Evolutionary conservation across 2,113 vertebrate species (phyloP), one percentile per base, ranked within the genome.

Genomic region (Chinchilla lanigera): DNA sequence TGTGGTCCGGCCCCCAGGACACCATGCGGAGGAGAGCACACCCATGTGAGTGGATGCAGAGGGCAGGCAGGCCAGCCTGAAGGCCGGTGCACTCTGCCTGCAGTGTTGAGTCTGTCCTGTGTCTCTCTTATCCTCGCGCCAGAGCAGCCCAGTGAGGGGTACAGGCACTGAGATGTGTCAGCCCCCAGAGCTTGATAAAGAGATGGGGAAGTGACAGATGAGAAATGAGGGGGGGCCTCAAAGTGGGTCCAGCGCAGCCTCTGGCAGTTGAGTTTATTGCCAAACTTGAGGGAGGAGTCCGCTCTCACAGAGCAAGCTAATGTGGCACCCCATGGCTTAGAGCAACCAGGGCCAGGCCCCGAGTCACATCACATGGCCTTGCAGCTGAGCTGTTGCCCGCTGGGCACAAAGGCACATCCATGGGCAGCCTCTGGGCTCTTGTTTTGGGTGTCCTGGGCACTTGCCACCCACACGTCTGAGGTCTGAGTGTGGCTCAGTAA

Each of bases 1-100:
- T 85, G 99, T 99, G 19, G 99, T 99, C 47, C 99, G 99, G 52
- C 99, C 99, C 58, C 99, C 99, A 0, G 99, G 99, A 97, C 99
- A 99, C 97, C 99, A 99, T 0, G 99, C 99, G 0, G 99, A 99
- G 98, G 99, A 99, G 98, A 99, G 99, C 98, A 99, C 99, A 0
- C 99, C 99, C 47, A 99, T 99, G 99, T 99, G 95, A 99, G 99
- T 99, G 50, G 26, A 54, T 35, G 0, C 6, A 24, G 1, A 13
- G 26, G 41, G 4, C 5, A 1, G 78, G 41, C 13, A 13, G 75
- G 77, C 44, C n/a, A n/a, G n/a, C 44, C 38, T 2, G 2, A 1
- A 10, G 44, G 26, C 22, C 20, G 12, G 75, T 78, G 47, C 14
- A 4, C 47, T 4, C 75, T 17, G 26, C 77, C 77, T 4, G 14